phyloP scores from a whole-genome alignment of 2,888 invertebrate genomes.

The Beris chalybata region DNA sequence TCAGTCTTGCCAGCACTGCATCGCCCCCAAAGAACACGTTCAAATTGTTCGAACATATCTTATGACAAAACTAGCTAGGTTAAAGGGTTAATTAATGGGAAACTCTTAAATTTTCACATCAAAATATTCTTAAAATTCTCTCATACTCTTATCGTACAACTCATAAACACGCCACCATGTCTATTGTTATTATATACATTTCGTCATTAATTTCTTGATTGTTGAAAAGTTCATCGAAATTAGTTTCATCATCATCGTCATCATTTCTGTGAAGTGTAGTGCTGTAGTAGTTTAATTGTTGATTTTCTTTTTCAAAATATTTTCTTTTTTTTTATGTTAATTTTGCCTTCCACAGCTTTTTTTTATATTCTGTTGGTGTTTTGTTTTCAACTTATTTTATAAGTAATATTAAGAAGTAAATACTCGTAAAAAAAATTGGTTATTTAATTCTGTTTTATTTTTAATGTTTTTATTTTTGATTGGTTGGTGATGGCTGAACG shows the following conservation, averaged over 20 bases:
- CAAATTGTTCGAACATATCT: no score
- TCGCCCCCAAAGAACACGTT: no score
- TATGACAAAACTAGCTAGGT: no score
- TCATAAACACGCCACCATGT: neutral
- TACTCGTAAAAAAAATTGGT: slow-evolving; percentile 12
- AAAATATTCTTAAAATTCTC: no score
- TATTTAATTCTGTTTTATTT: neutral
- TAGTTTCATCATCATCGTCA: neutral
- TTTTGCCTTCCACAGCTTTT: slow-evolving; percentile 14
- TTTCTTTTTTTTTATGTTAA: neutral
- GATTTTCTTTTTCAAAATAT: neutral
- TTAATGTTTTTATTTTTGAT: slow-evolving; percentile 3
- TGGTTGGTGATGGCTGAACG: slow-evolving; percentile 10
- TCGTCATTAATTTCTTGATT: neutral
- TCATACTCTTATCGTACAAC: neutral
- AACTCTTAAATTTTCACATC: neutral
- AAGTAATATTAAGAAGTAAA: slow-evolving; percentile 16
- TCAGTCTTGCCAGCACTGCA: no score
- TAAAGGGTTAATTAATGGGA: no score
- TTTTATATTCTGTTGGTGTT: slow-evolving; percentile 10
- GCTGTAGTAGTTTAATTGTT: neutral
- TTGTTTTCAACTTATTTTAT: slow-evolving; percentile 5
- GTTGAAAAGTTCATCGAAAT: neutral
- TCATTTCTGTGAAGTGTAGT: neutral
- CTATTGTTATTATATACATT: neutral